These are phyloP conservation scores for Aromia moschata DNA, from an alignment of 2,888 invertebrate genomes.

Conservation along the genomic window DNA sequence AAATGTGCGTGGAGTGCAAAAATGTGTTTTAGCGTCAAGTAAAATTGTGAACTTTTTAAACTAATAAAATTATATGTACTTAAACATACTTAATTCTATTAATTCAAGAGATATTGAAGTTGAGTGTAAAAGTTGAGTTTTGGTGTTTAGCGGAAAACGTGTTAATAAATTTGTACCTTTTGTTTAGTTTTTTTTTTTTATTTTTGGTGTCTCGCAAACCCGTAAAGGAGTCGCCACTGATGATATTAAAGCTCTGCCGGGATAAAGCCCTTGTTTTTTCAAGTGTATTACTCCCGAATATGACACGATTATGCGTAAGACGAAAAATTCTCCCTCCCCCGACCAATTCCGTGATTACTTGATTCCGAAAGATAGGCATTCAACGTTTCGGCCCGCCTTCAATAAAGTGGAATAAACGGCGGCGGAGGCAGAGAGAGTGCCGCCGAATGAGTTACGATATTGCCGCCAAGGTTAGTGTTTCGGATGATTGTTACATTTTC, in stretches of 20 bases:
- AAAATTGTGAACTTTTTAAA: too few species aligned
- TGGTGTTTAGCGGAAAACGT: too few species aligned
- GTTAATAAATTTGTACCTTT: too few species aligned
- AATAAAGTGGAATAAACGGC: conserved; percentile 51
- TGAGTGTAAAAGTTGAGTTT: too few species aligned
- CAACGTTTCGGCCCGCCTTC: conserved; percentile 52
- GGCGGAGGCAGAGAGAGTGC: conserved; percentile 36
- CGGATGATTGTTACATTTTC: conserved; percentile 55
- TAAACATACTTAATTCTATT: too few species aligned
- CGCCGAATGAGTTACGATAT: conserved; percentile 54
- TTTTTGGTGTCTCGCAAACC: too few species aligned
- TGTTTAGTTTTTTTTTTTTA: too few species aligned
- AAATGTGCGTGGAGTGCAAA: too few species aligned
- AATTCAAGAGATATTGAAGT: too few species aligned
- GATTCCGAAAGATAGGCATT: conserved; percentile 55
- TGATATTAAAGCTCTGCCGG: conserved; percentile 49
- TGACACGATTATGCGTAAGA: conserved; percentile 62
- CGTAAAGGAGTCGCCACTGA: too few species aligned
- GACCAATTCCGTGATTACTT: conserved; percentile 62
- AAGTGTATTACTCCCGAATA: conserved; percentile 55
- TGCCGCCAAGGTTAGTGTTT: conserved; percentile 54
- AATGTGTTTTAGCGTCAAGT: too few species aligned
- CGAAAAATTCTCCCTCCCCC: conserved; percentile 43
- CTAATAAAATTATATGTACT: too few species aligned
- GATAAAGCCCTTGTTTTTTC: conserved; percentile 51